Evolutionary conservation across 2,797 vertebrate genomes (phyloP), one percentile per base, ranked within the genome.

Genomic region (Gymnothorax reevesii): DNA sequence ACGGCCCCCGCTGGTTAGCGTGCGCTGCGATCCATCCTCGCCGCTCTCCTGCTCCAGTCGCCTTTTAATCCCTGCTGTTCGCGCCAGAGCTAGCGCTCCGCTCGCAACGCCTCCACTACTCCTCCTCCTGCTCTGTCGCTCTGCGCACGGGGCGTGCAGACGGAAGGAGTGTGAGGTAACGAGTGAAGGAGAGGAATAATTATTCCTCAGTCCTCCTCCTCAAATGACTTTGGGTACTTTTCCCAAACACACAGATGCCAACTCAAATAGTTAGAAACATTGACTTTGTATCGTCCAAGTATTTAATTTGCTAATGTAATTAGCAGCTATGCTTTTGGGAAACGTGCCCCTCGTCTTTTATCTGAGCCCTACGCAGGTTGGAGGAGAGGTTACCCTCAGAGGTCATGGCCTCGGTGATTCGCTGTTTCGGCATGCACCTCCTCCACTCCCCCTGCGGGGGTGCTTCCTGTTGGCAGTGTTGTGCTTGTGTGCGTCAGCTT

Each of bases 401-500:
- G 71, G 13, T 5, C 25, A 27, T 77, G 73, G 20, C 15, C 13
- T 13, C 15, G 2, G 9, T 7, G 15, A 7, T 3, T 55, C 57
- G 62, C 25, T 60, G 73, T 8, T 82, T 88, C 64, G 66, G 66
- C 85, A 84, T 66, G 57, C 57, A 55, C 80, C 77, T 87, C 73
- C 86, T 83, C 85, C 52, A 73, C 20, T 20, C 83, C 80, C 88
- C 25, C 57, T 52, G 20, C 33, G 7, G 20, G 57, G 20, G 85
- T 66, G 42, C 60, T 66, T 85, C 85, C 62, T 49, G 66, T 17
- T 73, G 7, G n/a, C 86, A 42, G 80, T 92, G 89, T 91, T 89
- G 93, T 91, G 20, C 93, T 79, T 89, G 87, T 88, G 86, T 90
- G 71, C 89, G 91, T 91, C 89, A 7, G 57, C 57, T 59, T 59